Evolutionary conservation across 2,113 vertebrate species (phyloP).

Genomic region (Craseonycteris thonglongyai): DNA sequence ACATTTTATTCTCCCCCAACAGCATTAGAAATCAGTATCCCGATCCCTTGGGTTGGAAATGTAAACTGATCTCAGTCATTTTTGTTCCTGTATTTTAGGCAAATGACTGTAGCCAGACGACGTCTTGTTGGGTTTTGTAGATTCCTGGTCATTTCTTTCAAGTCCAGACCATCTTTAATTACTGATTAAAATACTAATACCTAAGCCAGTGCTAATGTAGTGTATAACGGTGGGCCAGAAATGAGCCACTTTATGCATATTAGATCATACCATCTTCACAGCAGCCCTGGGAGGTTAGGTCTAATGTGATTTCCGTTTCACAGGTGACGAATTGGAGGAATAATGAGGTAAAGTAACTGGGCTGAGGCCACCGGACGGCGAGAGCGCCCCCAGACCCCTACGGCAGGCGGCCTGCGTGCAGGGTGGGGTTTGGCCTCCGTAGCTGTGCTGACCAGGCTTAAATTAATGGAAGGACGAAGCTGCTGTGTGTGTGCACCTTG

Average conservation of each 20-base stretch:
- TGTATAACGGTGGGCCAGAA: background rate
- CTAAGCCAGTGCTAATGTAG: background rate
- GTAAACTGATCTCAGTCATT: background rate
- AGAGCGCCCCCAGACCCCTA: background rate
- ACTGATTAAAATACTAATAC: background rate
- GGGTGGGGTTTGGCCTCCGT: background rate
- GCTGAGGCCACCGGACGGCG: background rate
- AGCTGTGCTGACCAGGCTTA: background rate
- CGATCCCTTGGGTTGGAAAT: background rate
- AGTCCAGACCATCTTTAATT: background rate
- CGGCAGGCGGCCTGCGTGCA: background rate
- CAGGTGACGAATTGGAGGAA: background rate
- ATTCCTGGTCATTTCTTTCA: background rate
- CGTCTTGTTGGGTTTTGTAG: background rate
- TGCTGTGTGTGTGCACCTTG: fast-evolving
- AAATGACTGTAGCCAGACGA: no score
- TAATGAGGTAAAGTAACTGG: background rate
- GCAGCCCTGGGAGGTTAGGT: background rate
- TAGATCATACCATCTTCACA: background rate
- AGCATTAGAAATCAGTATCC: background rate
- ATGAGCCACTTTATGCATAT: background rate
- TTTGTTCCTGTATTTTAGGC: background rate
- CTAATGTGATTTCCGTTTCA: background rate
- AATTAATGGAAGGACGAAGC: background rate
- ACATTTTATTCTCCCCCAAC: no score